Base-by-base conservation (phyloP, 2,113 vertebrate genomes). In the Calidris pygmaea region DNA sequence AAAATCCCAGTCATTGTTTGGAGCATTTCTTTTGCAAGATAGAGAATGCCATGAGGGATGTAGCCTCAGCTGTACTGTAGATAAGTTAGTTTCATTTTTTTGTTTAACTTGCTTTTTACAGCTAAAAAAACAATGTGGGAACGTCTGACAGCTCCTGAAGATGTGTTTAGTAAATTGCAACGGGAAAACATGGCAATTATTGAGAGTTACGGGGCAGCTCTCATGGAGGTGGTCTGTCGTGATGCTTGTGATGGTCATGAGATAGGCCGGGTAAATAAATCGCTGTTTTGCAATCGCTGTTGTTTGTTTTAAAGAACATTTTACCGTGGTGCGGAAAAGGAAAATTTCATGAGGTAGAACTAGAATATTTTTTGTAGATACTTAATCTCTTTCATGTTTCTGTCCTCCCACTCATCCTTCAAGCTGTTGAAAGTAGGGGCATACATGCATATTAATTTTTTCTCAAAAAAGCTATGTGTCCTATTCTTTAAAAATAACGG, bases 231-330 rank as follows among this genome's bases (percentile, higher is more conserved):
- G 76, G 98, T 99, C 85, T 99, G 99, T 93, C 96, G 99, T 91
- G 99, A 99, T 43, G 99, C 99, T 59, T 99, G 99, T 83, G 99
- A 99, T 39, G 99, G 99, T 19, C 99, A 99, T 66, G 99, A 99
- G 97, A 99, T 99, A 53, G 99, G 99, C 97, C 98, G 99, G 96
- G 99, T 99, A 98, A 95, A 55, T 59, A 14, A 60, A 60, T 17
- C n/a, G n/a, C n/a, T n/a, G n/a, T n/a, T 95, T 56, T 84, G 34
- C 27, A 63, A 18, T 63, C 2, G 0, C 23, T 48, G 24, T 80
- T 86, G 5, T 85, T 65, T 79, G 8, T 34, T 91, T 80, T 62
- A 62, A 76, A 85, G 39, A 81, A n/a, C 15, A 20, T n/a, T n/a
- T 60, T 75, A 41, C n/a, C 58, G 17, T 37, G 82, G 11, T 80